These are phyloP conservation scores for Drosophila persimilis DNA, from an alignment of 1,140 invertebrate species.

Conservation along the genomic window DNA sequence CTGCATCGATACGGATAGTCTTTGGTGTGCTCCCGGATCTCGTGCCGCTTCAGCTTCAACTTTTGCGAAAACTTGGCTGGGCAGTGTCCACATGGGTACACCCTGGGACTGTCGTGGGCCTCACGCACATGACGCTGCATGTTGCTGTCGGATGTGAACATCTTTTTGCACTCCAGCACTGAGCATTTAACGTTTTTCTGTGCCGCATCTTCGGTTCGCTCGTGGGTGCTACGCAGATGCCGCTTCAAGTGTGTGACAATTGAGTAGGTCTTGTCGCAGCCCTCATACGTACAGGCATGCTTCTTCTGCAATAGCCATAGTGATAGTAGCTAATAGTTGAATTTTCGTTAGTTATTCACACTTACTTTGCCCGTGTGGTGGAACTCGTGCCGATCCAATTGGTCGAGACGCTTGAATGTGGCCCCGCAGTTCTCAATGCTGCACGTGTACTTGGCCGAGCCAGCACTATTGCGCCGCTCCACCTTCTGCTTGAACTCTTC, in stretches of 20 bases:
- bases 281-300: conserved; percentile 69
- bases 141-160: conserved; percentile 64
- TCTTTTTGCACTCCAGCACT: conserved; percentile 60
- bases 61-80: conserved; percentile 74
- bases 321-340: neutral
- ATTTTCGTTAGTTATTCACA: neutral
- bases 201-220: conserved; percentile 29
- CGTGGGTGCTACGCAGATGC: conserved; percentile 71
- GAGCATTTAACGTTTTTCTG: conserved; percentile 65
- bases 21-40: conserved; percentile 69
- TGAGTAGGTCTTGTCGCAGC: conserved; percentile 70
- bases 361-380: conserved; percentile 77
- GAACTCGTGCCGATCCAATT: conserved; percentile 79
- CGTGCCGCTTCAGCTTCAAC: conserved; percentile 71
- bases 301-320: conserved; percentile 56
- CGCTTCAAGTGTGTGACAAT: conserved; percentile 75
- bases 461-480: conserved; percentile 50
- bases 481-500: conserved; percentile 48
- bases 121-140: conserved; percentile 74
- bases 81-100: conserved; percentile 65
- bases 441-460: conserved; percentile 63
- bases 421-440: conserved; percentile 52
- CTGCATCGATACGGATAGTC: conserved; percentile 65
- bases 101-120: conserved; percentile 65
- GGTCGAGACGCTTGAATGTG: conserved; percentile 70